Evolutionary conservation across 2,113 vertebrate species (phyloP).

Genomic region (Nyctereutes procyonoides): DNA sequence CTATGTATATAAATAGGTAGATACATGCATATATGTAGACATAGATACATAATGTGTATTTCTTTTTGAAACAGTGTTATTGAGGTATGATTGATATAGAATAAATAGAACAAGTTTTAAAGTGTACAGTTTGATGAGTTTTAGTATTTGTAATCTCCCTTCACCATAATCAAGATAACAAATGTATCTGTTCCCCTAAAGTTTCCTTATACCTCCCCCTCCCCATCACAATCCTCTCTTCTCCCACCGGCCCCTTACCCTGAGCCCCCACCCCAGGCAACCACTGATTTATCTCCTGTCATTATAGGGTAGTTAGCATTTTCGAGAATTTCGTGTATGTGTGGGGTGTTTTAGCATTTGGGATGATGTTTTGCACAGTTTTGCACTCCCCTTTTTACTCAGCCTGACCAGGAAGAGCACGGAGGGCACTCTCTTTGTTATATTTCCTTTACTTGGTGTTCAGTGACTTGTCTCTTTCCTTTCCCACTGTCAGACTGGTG

Average conservation of each 20-base stretch:
- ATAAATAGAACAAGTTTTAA: background rate
- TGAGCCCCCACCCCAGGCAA: background rate
- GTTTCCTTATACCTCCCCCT: fast-evolving
- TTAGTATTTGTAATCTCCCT: background rate
- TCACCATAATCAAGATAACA: background rate
- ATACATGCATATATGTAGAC: background rate
- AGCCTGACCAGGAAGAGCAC: background rate
- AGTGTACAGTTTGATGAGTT: background rate
- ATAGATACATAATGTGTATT: no score
- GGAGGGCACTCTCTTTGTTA: background rate
- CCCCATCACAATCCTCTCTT: background rate
- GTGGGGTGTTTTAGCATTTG: background rate
- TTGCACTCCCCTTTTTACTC: background rate
- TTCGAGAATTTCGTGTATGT: background rate
- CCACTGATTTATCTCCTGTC: background rate
- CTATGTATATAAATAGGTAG: background rate
- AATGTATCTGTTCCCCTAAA: background rate
- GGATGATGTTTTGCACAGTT: background rate
- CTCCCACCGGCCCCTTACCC: background rate
- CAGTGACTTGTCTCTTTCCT: background rate
- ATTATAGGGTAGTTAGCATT: background rate
- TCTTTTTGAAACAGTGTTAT: background rate
- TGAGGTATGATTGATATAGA: background rate
- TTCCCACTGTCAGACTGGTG: background rate
- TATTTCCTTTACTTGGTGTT: background rate